Evolutionary conservation across 2,888 invertebrate species (phyloP).

Genomic region (Caenorhabditis angaria): DNA sequence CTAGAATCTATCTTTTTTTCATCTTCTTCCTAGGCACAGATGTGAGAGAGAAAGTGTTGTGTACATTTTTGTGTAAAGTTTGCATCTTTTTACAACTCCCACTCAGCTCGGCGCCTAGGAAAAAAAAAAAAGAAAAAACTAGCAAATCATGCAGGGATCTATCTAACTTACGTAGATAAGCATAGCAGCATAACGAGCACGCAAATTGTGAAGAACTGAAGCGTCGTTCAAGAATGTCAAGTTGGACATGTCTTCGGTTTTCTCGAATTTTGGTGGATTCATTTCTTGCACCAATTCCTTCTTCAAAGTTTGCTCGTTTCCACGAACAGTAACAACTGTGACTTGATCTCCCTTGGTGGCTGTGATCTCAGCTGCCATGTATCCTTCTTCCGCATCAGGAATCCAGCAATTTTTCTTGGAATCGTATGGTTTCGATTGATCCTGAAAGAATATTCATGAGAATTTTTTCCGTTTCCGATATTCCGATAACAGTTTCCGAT

Average conservation of each 20-base stretch:
- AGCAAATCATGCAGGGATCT: background rate
- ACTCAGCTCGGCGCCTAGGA: background rate
- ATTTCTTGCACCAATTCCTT: constrained; percentile 92
- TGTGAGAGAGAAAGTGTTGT: background rate
- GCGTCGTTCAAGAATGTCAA: constrained; percentile 99
- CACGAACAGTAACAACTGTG: constrained; percentile 83
- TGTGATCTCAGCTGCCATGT: constrained; percentile 94
- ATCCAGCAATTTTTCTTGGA: constrained; percentile 68
- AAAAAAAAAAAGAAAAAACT: background rate
- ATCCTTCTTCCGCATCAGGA: constrained; percentile 77
- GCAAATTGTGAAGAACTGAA: constrained; percentile 96
- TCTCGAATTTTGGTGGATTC: constrained; percentile 98
- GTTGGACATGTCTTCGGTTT: constrained; percentile 80
- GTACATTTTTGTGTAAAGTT: constrained; percentile 6
- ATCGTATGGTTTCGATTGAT: constrained; percentile 62
- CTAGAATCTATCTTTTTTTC: background rate
- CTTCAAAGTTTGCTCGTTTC: constrained; percentile 80
- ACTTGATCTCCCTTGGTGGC: constrained; percentile 98
- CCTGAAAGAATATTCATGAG: no score
- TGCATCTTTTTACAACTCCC: constrained; percentile 7
- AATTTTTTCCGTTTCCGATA: no score
- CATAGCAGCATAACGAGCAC: constrained; percentile 95
- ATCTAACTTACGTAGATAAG: constrained; percentile 77
- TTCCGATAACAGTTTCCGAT: no score
- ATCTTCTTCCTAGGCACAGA: background rate